These are phyloP conservation scores for Etheostoma spectabile DNA, from an alignment of 2,113 vertebrate species.

Conservation along the genomic window DNA sequence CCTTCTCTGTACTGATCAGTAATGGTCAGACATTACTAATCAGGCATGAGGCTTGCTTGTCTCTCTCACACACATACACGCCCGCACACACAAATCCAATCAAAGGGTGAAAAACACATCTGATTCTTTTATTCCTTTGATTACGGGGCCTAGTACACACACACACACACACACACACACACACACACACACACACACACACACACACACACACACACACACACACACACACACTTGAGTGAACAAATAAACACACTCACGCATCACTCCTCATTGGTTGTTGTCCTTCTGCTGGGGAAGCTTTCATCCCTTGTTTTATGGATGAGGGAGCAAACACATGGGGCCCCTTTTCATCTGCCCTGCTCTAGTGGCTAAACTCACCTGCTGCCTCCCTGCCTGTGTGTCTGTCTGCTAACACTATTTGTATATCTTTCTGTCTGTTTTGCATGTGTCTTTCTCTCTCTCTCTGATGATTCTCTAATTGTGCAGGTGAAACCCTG, in stretches of 20 bases:
- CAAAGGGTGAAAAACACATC: constrained; percentile 70
- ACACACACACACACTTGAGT: constrained; percentile 18
- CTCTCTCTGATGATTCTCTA: constrained; percentile 28
- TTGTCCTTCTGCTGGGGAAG: constrained; percentile 62
- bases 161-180: constrained; percentile 24
- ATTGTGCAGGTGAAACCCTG: constrained; percentile 43
- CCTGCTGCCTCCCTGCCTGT: constrained; percentile 58
- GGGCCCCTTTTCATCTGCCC: constrained; percentile 70
- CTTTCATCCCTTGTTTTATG: constrained; percentile 79
- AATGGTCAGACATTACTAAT: constrained; percentile 59
- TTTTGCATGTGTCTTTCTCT: constrained; percentile 22
- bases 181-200: constrained; percentile 24
- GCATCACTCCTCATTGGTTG: constrained; percentile 49
- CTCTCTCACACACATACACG: constrained; percentile 3
- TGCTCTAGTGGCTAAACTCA: constrained; percentile 72
- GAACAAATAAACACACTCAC: background rate
- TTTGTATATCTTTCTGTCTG: constrained; percentile 14
- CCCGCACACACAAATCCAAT: constrained; percentile 58
- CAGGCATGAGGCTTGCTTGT: constrained; percentile 42
- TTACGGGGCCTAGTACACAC: constrained; percentile 25
- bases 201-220: constrained; percentile 27
- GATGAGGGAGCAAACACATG: constrained; percentile 78
- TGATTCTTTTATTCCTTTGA: constrained; percentile 71
- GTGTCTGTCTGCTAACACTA: constrained; percentile 25
- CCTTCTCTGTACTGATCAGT: constrained; percentile 28